These are phyloP conservation scores for Origma solitaria DNA, from an alignment of 2,113 vertebrate genomes.

Conservation along the genomic window DNA sequence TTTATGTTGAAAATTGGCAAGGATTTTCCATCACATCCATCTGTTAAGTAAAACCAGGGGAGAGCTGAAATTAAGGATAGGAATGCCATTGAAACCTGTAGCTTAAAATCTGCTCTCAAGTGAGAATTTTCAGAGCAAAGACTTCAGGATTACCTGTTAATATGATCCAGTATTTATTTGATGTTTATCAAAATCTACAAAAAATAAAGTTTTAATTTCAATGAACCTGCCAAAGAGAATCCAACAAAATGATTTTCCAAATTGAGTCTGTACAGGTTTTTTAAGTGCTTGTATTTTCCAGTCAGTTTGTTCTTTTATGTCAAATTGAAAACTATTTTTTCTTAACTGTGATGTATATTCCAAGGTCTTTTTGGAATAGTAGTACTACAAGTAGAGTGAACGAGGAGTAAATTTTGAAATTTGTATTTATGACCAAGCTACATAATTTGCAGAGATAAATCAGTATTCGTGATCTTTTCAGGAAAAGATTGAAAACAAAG, in stretches of 20 bases:
- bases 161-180: neutral
- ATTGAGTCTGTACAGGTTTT: neutral
- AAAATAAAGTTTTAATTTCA: neutral
- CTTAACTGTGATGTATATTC: neutral
- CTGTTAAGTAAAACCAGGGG: neutral
- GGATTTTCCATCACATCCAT: neutral
- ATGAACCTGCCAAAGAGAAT: neutral
- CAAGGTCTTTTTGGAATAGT: neutral
- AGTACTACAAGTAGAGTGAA: neutral
- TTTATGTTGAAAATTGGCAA: neutral
- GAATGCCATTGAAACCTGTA: neutral
- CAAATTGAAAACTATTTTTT: slow-evolving; percentile 16
- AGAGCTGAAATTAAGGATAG: neutral
- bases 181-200: neutral
- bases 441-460: slow-evolving; percentile 45
- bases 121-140: neutral
- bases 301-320: slow-evolving; percentile 56
- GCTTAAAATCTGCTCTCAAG: neutral
- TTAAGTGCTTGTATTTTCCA: slow-evolving; percentile 38
- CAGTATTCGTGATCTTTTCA: slow-evolving; percentile 45
- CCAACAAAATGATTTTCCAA: neutral
- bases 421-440: slow-evolving; percentile 20
- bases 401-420: neutral
- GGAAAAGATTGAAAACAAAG: slow-evolving; percentile 59
- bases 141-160: neutral